phyloP scores from a whole-genome alignment of 2,797 vertebrate genomes.

The Tamandua tetradactyla region DNA sequence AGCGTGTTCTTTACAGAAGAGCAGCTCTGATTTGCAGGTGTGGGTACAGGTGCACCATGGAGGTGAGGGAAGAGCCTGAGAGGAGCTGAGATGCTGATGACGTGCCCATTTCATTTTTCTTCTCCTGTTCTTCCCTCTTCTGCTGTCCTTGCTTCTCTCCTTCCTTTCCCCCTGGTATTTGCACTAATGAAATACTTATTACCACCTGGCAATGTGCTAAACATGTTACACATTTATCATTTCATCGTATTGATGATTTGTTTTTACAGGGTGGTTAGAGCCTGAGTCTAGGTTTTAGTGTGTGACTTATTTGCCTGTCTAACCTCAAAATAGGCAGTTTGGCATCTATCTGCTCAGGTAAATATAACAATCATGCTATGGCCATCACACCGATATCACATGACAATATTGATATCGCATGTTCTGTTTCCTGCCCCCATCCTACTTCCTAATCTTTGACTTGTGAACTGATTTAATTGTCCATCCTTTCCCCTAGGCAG shows the following conservation, averaged over 20 bases:
- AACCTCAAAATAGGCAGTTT: background rate
- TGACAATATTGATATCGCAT: background rate
- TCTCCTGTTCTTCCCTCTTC: background rate
- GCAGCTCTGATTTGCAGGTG: background rate
- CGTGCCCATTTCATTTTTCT: background rate
- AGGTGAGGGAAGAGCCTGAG: background rate
- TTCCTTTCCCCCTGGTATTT: background rate
- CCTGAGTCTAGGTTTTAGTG: background rate
- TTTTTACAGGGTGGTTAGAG: background rate
- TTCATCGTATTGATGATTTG: background rate
- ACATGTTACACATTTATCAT: background rate
- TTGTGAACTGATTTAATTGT: background rate
- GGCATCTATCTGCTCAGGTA: background rate
- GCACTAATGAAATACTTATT: background rate
- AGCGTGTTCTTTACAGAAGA: background rate
- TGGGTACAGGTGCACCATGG: background rate
- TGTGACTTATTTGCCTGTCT: background rate
- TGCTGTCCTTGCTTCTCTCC: too few relatives aligned
- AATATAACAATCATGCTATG: background rate
- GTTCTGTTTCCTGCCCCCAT: background rate
- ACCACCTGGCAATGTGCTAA: background rate
- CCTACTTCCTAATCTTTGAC: background rate
- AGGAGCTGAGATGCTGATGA: background rate
- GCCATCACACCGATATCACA: background rate
- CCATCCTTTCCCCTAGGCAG: background rate